Evolutionary conservation across 2,113 vertebrate genomes (phyloP), one percentile per base, ranked within the genome.

Genomic region (Rhinoptilus africanus): DNA sequence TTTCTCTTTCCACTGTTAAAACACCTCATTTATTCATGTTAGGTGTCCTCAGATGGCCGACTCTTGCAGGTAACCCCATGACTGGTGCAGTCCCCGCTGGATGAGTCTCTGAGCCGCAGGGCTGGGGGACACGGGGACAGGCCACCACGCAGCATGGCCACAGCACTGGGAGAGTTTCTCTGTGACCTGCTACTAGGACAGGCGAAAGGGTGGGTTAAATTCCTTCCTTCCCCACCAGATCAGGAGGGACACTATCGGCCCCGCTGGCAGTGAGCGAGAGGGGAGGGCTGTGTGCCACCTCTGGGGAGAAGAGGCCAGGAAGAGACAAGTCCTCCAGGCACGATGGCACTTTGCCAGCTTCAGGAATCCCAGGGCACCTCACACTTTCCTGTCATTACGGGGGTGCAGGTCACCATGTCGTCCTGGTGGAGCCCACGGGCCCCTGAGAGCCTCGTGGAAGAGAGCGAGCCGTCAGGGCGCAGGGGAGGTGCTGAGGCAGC

Each of bases 121-220:
- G n/a, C 37, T 35, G 66, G 12, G 23, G 35, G 3, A 3, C 57
- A 14, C 16, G 7, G 64, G 39, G 6, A 26, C 56, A 51, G 43
- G 26, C 13, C 1, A 1, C 35, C 30, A 11, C 1, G 2, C 32
- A 75, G 28, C 34, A 41, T 4, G 14, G 59, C 26, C 0, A 0
- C 39, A 53, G 57, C n/a, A 17, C n/a, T 2, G 0, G 21, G 4
- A 24, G 21, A 51, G 27, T 16, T 85, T 14, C 69, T 62, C 43
- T 4, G 4, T 10, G 26, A 63, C 18, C 32, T 1, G 0, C 22
- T 64, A 34, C 37, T 64, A 8, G 8, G 39, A 67, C 37, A 59
- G 43, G 10, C 0, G 1, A 34, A 85, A n/a, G 34, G 47, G 17
- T 43, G 59, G 22, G 3, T 76, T 72, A 22, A 67, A 45, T 54